Percentiles rank a stretch among this genome's conserved stretches.
phyloP scores from a whole-genome alignment of 2,888 invertebrate genomes.

The Trachelus stipa region DNA sequence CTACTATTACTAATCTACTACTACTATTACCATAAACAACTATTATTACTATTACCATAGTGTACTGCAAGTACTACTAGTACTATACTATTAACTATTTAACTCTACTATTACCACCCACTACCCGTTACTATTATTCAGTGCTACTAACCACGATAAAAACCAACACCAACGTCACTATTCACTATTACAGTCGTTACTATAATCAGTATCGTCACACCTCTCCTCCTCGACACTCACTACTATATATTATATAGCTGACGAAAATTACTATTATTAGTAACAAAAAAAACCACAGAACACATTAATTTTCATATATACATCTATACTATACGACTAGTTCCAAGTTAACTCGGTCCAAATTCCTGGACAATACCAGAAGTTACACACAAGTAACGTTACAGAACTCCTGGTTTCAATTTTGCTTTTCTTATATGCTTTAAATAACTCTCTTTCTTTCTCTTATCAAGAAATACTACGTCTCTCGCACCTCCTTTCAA shows the following conservation, averaged over 20 bases:
- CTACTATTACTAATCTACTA: constrained; percentile 16
- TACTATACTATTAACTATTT: constrained; percentile 22
- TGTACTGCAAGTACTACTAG: constrained; percentile 23
- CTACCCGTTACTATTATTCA: constrained; percentile 40
- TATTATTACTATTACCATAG: constrained; percentile 23
- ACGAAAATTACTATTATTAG: not conserved
- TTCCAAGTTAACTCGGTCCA: not conserved
- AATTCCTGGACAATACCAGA: not conserved
- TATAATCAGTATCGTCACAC: not conserved
- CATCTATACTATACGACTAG: not conserved
- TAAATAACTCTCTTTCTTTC: constrained; percentile 29
- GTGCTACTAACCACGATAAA: constrained; percentile 28
- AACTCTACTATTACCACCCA: constrained; percentile 29
- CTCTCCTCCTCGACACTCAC: not conserved
- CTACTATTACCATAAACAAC: constrained; percentile 33
- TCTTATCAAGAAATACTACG: constrained; percentile 10
- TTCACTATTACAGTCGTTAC: not conserved
- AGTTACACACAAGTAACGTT: not conserved
- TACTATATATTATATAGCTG: not conserved
- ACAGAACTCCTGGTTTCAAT: constrained; percentile 53
- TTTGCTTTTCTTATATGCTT: constrained; percentile 33
- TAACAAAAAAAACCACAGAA: not conserved
- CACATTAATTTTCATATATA: not conserved
- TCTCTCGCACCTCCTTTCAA: constrained; percentile 11
- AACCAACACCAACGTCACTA: not conserved